These are phyloP conservation scores for Indicator indicator DNA, from an alignment of 2,113 vertebrate genomes.

Conservation along the genomic window DNA sequence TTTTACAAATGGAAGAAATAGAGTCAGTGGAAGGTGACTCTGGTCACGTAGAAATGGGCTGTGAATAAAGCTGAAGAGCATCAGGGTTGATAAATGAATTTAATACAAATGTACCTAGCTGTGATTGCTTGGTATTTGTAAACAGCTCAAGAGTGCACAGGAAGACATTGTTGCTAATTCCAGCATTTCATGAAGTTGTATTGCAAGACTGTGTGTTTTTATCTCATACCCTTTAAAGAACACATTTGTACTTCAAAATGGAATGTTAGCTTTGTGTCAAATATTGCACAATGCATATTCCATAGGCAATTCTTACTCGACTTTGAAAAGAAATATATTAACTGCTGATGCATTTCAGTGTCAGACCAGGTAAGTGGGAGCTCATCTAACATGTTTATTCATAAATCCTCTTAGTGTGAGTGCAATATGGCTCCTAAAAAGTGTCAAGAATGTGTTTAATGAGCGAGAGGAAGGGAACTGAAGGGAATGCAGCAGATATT, in stretches of 20 bases:
- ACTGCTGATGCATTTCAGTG: neutral
- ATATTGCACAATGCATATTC: neutral
- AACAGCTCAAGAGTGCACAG: neutral
- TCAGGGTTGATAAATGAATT: neutral
- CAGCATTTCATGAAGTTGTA: neutral
- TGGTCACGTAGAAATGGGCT: neutral
- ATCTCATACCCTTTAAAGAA: neutral
- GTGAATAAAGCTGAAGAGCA: conserved; percentile 15
- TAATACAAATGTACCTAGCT: neutral
- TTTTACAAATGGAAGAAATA: neutral
- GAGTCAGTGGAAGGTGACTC: neutral
- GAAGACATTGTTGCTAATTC: neutral
- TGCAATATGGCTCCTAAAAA: neutral
- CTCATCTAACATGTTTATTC: neutral
- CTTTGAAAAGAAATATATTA: neutral
- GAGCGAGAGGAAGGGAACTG: neutral
- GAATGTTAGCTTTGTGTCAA: neutral
- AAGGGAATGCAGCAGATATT: neutral
- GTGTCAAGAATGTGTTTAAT: neutral
- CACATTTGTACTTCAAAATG: neutral
- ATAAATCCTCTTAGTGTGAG: conserved; percentile 4
- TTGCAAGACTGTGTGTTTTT: neutral
- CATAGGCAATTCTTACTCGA: neutral
- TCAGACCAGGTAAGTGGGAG: neutral
- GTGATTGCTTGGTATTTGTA: neutral